These are phyloP conservation scores for Liolophura sinensis DNA, from an alignment of 1,140 invertebrate species.

Conservation along the genomic window DNA sequence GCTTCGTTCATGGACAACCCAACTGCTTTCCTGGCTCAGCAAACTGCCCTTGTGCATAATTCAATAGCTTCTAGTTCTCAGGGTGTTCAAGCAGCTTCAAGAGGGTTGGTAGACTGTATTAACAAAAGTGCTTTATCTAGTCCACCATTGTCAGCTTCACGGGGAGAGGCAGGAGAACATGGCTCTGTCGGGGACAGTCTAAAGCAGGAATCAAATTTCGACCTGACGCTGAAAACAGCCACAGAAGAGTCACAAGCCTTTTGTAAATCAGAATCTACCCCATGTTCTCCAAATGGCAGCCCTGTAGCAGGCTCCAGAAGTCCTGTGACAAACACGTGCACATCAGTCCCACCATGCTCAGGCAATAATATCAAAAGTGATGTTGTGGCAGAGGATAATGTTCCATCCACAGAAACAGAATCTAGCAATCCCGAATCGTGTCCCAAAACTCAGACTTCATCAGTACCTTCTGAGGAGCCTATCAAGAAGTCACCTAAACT, in stretches of 20 bases:
- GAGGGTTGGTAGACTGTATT: neutral
- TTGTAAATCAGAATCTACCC: constrained; percentile 13
- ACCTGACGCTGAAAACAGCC: neutral
- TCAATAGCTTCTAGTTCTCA: constrained; percentile 30
- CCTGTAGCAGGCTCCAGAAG: constrained; percentile 16
- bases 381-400: no score
- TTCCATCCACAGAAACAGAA: no score
- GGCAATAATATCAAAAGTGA: no score
- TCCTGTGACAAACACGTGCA: no score
- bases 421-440: neutral
- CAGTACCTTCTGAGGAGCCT: constrained; percentile 7
- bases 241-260: constrained; percentile 7
- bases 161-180: neutral
- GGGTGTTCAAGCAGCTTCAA: neutral
- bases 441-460: neutral
- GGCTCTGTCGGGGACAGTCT: neutral
- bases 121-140: constrained; percentile 16
- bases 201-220: neutral
- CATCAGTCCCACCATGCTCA: no score
- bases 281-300: constrained; percentile 18
- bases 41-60: constrained; percentile 51
- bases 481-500: constrained; percentile 8
- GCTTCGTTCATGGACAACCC: constrained; percentile 87
- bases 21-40: constrained; percentile 73
- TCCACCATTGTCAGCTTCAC: constrained; percentile 8